Conservation (phyloP, 2,113 vertebrate species). For the Eonycteris spelaea region DNA sequence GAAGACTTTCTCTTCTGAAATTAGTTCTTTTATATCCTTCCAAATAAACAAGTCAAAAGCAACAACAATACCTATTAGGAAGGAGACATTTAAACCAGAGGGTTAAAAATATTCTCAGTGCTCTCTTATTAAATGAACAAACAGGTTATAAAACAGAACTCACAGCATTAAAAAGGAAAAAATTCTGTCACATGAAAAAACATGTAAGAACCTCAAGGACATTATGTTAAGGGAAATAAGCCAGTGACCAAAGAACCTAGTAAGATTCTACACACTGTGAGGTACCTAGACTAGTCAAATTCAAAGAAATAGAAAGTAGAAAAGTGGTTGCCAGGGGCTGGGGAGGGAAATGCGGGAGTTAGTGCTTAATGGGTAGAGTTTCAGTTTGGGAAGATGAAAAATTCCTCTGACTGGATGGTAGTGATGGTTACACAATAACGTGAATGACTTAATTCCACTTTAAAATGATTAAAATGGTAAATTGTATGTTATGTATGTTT, state of each 20-base stretch:
- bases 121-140: neutral
- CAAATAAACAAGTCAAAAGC: slow-evolving; percentile 15
- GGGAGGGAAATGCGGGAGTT: neutral
- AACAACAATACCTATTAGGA: neutral
- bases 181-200: neutral
- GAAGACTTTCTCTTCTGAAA: neutral
- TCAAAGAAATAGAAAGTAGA: neutral
- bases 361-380: neutral
- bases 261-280: neutral
- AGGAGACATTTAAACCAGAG: neutral
- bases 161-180: neutral
- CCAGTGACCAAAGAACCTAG: neutral
- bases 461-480: neutral
- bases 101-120: neutral
- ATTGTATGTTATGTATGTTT: neutral
- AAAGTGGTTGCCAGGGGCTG: neutral
- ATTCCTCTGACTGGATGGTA: neutral
- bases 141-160: neutral
- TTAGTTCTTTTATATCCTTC: neutral
- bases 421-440: neutral
- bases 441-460: neutral
- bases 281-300: neutral
- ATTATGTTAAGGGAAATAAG: neutral
- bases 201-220: neutral
- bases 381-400: neutral